Evolutionary conservation across 1,140 invertebrate species (phyloP).

Genomic region (Megalonaias nervosa): DNA sequence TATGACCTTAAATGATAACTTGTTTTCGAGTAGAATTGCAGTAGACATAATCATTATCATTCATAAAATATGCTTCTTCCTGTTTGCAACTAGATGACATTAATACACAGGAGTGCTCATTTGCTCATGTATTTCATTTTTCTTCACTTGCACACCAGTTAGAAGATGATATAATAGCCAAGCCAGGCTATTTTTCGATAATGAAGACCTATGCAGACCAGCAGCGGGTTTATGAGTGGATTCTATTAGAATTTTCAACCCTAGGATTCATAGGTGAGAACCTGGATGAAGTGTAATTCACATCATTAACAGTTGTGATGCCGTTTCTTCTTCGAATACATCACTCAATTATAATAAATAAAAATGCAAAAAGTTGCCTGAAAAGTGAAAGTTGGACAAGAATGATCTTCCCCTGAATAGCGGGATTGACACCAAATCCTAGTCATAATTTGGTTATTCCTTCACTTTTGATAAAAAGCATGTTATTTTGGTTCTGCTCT

Average conservation of each 20-base stretch:
- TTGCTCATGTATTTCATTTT: background rate
- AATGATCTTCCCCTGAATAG: too few relatives aligned
- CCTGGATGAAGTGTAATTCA: background rate
- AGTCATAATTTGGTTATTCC: background rate
- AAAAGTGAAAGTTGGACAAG: too few relatives aligned
- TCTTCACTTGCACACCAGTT: slow-evolving; percentile 76
- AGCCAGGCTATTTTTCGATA: slow-evolving; percentile 83
- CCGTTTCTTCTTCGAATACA: too few relatives aligned
- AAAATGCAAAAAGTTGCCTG: background rate
- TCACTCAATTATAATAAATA: too few relatives aligned
- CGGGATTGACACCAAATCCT: background rate
- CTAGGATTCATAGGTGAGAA: slow-evolving; percentile 74
- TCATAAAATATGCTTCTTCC: background rate
- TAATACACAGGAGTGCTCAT: too few relatives aligned
- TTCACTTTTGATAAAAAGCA: too few relatives aligned
- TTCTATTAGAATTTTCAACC: slow-evolving; percentile 95
- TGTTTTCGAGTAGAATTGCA: background rate
- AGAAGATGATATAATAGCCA: slow-evolving; percentile 96
- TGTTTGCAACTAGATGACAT: background rate
- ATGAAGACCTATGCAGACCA: slow-evolving; percentile 91
- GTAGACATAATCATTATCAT: background rate
- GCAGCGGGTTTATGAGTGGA: slow-evolving; percentile 88
- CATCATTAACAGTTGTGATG: background rate
- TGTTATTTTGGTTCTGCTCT: too few relatives aligned
- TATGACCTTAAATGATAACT: background rate